Conservation (phyloP, 2,797 vertebrate genomes). For the Australoheros facetus region DNA sequence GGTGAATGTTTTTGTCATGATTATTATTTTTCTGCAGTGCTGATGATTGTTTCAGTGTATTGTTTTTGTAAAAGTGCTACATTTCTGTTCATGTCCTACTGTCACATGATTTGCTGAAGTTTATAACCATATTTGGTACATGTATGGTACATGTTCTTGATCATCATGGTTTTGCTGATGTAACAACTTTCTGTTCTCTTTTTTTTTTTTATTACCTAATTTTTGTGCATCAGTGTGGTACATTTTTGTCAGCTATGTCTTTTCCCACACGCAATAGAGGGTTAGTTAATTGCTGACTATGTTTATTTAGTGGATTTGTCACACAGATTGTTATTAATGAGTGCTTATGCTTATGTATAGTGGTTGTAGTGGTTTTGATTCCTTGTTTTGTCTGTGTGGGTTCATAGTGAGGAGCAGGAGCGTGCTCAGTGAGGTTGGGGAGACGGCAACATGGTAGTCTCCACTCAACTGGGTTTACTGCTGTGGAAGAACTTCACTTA, state of each 20-base stretch:
- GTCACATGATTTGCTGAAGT: neutral
- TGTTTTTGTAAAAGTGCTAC: neutral
- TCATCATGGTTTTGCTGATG: slow-evolving; percentile 2
- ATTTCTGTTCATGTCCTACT: neutral
- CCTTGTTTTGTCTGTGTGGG: slow-evolving; percentile 6
- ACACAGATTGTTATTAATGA: neutral
- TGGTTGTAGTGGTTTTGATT: slow-evolving; percentile 24
- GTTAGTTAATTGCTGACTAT: neutral
- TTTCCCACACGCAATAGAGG: neutral
- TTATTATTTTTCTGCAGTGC: neutral
- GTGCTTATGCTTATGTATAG: neutral
- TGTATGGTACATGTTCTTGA: neutral
- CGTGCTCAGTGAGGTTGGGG: slow-evolving; percentile 65
- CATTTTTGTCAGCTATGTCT: neutral
- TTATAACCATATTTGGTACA: neutral
- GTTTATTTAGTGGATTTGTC: neutral
- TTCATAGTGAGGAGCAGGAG: slow-evolving; percentile 69
- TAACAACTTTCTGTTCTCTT: slow-evolving; percentile 32
- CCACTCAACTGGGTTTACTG: slow-evolving; percentile 92
- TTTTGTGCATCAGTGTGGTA: neutral
- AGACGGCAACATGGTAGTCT: slow-evolving; percentile 87
- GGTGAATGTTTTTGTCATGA: slow-evolving; percentile 21
- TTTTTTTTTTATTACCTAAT: neutral
- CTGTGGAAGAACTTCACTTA: slow-evolving; percentile 99
- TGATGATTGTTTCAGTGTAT: neutral